Conservation (phyloP, 2,113 vertebrate species). For the Anser brachyrhynchus region DNA sequence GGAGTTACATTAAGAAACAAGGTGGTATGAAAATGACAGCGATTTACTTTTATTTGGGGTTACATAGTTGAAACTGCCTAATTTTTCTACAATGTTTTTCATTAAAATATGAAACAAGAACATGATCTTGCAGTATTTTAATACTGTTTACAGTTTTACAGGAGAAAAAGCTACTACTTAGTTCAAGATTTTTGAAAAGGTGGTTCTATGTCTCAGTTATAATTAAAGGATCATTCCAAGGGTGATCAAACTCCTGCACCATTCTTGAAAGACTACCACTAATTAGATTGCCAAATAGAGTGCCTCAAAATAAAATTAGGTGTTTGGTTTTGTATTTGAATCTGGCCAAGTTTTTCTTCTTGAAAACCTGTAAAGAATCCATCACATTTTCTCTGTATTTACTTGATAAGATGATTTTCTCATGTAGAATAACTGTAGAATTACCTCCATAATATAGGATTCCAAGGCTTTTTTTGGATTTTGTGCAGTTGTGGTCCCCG, state of each 20-base stretch:
- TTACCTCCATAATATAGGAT: background rate
- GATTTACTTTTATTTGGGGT: background rate
- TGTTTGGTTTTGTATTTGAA: background rate
- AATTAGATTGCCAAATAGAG: background rate
- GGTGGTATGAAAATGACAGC: background rate
- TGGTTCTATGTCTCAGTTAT: background rate
- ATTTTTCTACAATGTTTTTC: background rate
- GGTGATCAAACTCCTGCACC: background rate
- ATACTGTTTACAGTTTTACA: background rate
- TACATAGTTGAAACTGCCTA: background rate
- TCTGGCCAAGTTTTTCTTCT: background rate
- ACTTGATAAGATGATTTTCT: background rate
- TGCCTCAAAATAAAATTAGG: background rate
- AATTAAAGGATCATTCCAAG: background rate
- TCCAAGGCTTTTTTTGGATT: background rate
- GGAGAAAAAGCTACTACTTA: background rate
- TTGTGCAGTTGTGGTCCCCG: background rate
- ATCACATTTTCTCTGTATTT: background rate
- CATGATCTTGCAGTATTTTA: background rate
- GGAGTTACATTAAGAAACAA: background rate
- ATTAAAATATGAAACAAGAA: background rate
- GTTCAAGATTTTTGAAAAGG: background rate
- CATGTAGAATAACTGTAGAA: rapidly evolving
- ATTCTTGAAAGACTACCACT: background rate
- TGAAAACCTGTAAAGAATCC: background rate